Conservation (phyloP, 2,888 invertebrate genomes). For the Lasioglossum vierecki region DNA sequence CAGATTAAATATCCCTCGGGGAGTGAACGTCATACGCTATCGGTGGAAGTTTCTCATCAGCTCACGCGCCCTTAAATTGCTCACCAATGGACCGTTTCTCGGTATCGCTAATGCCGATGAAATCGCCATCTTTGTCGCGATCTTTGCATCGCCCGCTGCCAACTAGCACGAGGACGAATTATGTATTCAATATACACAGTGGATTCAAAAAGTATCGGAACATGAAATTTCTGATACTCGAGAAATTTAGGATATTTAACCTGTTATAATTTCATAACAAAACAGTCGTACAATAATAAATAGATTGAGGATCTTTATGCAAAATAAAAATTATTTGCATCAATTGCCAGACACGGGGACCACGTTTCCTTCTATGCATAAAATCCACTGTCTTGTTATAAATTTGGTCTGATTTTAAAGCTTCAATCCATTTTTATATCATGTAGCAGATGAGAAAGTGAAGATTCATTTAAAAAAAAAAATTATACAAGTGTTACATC, state of each 20-base stretch:
- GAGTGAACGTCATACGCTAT: conserved; percentile 26
- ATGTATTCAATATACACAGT: background rate
- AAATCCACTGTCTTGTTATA: no score
- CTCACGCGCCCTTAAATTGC: conserved; percentile 39
- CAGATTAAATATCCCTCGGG: conserved; percentile 58
- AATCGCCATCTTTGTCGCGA: conserved; percentile 18
- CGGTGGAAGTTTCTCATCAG: conserved; percentile 44
- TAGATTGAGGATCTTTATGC: no score
- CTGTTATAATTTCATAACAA: background rate
- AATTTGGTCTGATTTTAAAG: no score
- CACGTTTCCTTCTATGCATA: no score
- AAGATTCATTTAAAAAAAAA: no score
- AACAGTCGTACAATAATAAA: background rate
- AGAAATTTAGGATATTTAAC: background rate
- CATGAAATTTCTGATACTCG: background rate
- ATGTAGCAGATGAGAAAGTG: no score
- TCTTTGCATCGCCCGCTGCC: background rate
- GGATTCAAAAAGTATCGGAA: background rate
- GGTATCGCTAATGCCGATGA: conserved; percentile 21
- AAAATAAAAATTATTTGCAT: no score
- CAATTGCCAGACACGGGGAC: no score
- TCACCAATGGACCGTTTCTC: conserved; percentile 23
- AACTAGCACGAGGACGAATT: background rate
- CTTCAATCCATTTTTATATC: no score
- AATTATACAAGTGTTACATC: no score